Evolutionary conservation across 2,797 vertebrate species (phyloP), one percentile per base, ranked within the genome.

Genomic region (Jordanella pulchra): DNA sequence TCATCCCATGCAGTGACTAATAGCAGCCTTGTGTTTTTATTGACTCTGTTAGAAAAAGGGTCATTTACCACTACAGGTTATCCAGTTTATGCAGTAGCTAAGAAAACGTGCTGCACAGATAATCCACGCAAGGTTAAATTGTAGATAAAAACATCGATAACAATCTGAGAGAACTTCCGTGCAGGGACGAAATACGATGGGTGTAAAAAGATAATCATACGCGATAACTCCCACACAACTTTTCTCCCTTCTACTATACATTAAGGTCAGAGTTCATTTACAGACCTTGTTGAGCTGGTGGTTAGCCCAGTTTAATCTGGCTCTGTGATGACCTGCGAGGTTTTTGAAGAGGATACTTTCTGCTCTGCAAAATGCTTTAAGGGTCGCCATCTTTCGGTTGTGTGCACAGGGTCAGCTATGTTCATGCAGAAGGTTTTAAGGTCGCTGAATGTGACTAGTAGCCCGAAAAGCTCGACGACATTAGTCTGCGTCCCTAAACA

Each of bases 311-410:
- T 79, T 84, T 21, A 86, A 65, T 81, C 78, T 83, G 56, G 81
- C 35, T 84, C 86, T 91, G 89, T 71, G 32, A 28, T 78, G 73
- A 76, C 85, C 73, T 55, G 81, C 70, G 32, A 89, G 71, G 66
- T 71, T 88, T 85, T 75, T 92, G 83, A 89, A 76, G 73, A 93
- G 56, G 21, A 91, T 3, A 84, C 76, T 83, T n/a, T 94, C 91
- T 72, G 84, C 80, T 87, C 88, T 90, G 77, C 88, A 89, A 50
- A 94, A 80, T 7, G 90, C 82, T 91, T 86, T 91, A 54, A 94
- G 78, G 56, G 91, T 89, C 86, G 94, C 92, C 94, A 95, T 95
- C 68, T 93, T 94, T 88, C 3, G 48, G 72, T 72, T 79, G 61
- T 53, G 44, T 30, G 39, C 44, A 12, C 30, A 69, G 44, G 67